phyloP scores from a whole-genome alignment of 2,888 invertebrate species.

The Monoplex corrugatus region DNA sequence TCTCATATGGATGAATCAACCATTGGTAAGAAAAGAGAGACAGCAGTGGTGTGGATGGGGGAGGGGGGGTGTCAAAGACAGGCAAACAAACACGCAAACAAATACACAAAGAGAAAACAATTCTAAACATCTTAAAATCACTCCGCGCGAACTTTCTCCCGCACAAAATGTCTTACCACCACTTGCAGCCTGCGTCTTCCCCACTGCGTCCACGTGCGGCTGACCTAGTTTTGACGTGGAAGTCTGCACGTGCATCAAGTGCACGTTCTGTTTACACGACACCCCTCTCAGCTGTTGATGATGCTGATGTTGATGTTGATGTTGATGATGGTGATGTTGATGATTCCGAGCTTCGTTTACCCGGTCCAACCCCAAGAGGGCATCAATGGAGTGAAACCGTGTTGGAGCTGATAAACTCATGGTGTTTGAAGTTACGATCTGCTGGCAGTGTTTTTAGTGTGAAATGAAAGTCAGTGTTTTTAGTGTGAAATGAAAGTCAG shows the following conservation, averaged over 20 bases:
- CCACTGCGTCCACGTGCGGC: not conserved
- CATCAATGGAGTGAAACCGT: constrained; percentile 69
- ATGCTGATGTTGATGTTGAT: constrained; percentile 6
- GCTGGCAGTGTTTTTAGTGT: too few relatives aligned
- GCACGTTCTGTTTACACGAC: not conserved
- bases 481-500: too few relatives aligned
- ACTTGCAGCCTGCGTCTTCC: not conserved
- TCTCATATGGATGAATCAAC: too few relatives aligned
- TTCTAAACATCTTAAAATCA: not conserved
- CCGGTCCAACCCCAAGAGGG: constrained; percentile 64
- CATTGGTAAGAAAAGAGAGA: too few relatives aligned
- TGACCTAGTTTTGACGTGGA: not conserved
- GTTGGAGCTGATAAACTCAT: constrained; percentile 60
- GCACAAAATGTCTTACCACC: not conserved
- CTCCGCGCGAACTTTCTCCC: too few relatives aligned
- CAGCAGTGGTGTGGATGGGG: not conserved
- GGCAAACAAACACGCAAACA: not conserved
- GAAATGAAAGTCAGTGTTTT: too few relatives aligned
- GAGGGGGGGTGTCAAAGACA: not conserved
- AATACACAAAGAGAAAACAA: not conserved
- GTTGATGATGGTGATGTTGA: constrained; percentile 43
- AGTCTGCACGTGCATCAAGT: not conserved
- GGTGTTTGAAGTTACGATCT: constrained; percentile 21
- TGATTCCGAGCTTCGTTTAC: constrained; percentile 51
- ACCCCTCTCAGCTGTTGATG: not conserved